phyloP scores from a whole-genome alignment of 2,888 invertebrate species.

The Bruchidius siliquastri region DNA sequence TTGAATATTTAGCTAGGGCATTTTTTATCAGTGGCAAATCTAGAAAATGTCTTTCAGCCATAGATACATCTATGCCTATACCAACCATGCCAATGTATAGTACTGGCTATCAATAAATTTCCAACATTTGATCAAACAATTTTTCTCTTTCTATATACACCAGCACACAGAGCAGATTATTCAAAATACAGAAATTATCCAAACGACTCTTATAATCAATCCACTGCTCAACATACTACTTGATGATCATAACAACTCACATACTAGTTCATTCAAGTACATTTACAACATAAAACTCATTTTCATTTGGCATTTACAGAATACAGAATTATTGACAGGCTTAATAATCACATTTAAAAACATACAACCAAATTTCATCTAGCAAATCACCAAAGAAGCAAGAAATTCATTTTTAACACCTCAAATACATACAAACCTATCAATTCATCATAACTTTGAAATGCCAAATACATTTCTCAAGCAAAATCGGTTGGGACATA shows the following conservation, averaged over 20 bases:
- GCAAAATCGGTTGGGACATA: background rate
- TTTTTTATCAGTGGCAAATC: background rate
- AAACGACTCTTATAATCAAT: background rate
- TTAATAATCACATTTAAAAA: background rate
- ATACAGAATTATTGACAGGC: background rate
- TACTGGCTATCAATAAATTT: background rate
- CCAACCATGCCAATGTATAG: background rate
- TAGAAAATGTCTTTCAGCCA: background rate
- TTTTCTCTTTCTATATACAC: background rate
- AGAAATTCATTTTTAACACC: too few relatives aligned
- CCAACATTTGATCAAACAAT: background rate
- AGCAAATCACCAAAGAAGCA: too few relatives aligned
- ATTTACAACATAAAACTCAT: background rate
- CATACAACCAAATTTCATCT: too few relatives aligned
- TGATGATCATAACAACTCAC: background rate
- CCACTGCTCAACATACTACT: background rate
- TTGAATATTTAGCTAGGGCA: too few relatives aligned
- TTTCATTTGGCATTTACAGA: background rate
- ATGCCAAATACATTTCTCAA: background rate
- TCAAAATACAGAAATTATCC: background rate
- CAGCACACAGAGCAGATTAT: background rate
- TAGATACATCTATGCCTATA: background rate
- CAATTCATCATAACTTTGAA: too few relatives aligned
- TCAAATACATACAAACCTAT: too few relatives aligned
- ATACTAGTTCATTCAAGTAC: background rate